Percentiles rank a stretch among this genome's conserved stretches.
These are phyloP conservation scores for Bombus affinis DNA, from an alignment of 1,140 invertebrate genomes.

Conservation along the genomic window DNA sequence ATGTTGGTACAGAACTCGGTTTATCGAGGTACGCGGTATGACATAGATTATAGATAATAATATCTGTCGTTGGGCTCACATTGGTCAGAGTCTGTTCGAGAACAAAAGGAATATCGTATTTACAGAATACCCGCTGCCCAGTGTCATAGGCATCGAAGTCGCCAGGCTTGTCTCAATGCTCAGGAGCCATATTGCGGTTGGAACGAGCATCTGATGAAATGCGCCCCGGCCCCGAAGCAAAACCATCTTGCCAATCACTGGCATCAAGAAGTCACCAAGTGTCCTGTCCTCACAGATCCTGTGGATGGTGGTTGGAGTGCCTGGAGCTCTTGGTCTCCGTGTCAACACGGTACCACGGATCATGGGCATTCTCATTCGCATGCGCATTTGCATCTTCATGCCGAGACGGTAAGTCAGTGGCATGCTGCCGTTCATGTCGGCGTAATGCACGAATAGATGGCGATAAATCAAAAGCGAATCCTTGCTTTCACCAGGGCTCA, in stretches of 20 bases:
- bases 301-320: slow-evolving; percentile 86
- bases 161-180: slow-evolving; percentile 89
- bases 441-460: too few relatives aligned
- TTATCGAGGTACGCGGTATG: slow-evolving; percentile 82
- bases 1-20: slow-evolving; percentile 89
- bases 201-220: slow-evolving; percentile 89
- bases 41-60: too few relatives aligned
- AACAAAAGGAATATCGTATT: too few relatives aligned
- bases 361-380: slow-evolving; percentile 58
- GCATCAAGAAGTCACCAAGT: slow-evolving; percentile 88
- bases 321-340: slow-evolving; percentile 82
- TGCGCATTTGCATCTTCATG: slow-evolving; percentile 54
- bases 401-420: slow-evolving; percentile 49
- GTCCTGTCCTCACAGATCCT: slow-evolving; percentile 85
- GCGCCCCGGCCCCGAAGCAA: slow-evolving; percentile 86
- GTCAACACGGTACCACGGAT: slow-evolving; percentile 80
- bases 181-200: slow-evolving; percentile 97
- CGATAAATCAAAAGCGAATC: neutral
- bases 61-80: too few relatives aligned
- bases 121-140: slow-evolving; percentile 88
- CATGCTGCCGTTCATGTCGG: too few relatives aligned
- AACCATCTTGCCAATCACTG: slow-evolving; percentile 86
- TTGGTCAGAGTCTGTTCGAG: neutral
- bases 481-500: slow-evolving; percentile 46
- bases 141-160: slow-evolving; percentile 88